Evolutionary conservation across 2,888 invertebrate species (phyloP), one percentile per base, ranked within the genome.

Genomic region (Isotomurus palustris): DNA sequence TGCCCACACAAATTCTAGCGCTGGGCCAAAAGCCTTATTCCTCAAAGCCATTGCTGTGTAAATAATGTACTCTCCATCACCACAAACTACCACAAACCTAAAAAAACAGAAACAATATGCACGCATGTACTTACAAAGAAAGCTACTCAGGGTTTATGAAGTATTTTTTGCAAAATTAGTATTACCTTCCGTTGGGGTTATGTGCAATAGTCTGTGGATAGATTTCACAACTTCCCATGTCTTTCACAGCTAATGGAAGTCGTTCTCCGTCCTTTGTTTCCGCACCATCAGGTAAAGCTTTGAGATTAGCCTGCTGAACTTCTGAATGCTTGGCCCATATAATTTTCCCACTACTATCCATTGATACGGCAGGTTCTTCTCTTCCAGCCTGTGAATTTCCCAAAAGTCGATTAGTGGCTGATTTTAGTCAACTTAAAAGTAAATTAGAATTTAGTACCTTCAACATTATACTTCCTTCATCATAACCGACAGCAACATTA

Each of bases 1-100:
- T 0, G 94, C 93, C 99, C 99, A 99, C 0, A 97, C 97, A 75
- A 99, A 99, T 78, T 99, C 99, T 72, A 95, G 91, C 0, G 96
- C 97, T 12, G 91, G 87, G 1, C 99, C 99, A 74, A 97, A 99
- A 1, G 95, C 95, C 75, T 99, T 99, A 77, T 99, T 99, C 52
- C 99, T 81, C 64, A 99, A 79, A 0, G 97, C 97, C 95, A 99
- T 96, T 0, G 99, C 94, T 0, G 99, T 99, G 79, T 99, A 99
- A 71, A 99, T 97, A 48, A 99, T 99, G 76, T 96, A 99, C 76
- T 99, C 99, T 14, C 99, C 99, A 76, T 99, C 99, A 1, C 99
- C 99, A 74, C 99, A 99, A 2, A 97, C 97, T 0, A 96, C 97
- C 3, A 91, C 86, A 77, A 86, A 86, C 70, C 84, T 80, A 63